Evolutionary conservation across 2,888 invertebrate species (phyloP), one percentile per base, ranked within the genome.

Genomic region (Athripsodes cinereus): DNA sequence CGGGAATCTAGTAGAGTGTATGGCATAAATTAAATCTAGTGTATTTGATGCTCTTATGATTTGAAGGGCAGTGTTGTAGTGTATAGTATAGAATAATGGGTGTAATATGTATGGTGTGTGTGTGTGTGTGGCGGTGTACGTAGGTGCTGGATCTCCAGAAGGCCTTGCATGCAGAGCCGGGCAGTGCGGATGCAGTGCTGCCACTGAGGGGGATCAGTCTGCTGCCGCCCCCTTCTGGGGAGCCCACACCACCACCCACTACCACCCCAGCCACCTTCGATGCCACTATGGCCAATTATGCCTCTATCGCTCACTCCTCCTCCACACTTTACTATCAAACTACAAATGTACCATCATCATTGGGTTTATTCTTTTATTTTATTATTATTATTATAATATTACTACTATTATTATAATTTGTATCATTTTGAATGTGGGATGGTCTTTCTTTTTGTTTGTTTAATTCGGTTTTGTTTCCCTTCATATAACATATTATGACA

Each of bases 101-200:
- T 35, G 19, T 20, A 35, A 44, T 13, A 53, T 35, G 44, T 31
- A 11, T n/a, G n/a, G n/a, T n/a, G n/a, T n/a, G 46, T 52, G 46
- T 40, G 40, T 40, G 40, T 16, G 40, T 16, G 40, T 51, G 54
- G 51, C 47, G 49, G 50, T 21, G 53, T 31, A 51, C 77, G 72
- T 81, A 88, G 88, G 88, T 88, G 79, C 82, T 87, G 83, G 88
- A 88, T 79, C 81, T 88, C 74, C 85, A 87, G 78, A 83, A 87
- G 74, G 87, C 87, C 71, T 85, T 88, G 75, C 88, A 88, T 78
- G 88, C 88, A 66, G 85, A 85, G 75, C 84, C 83, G 54, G 79
- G 79, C 77, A 78, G 65, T 77, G 78, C 68, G 73, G 72, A 77
- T 79, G 81, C 74, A 66, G 71, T 73, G 68, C 74, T 76, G 73